Evolutionary conservation across 2,888 invertebrate genomes (phyloP).

Genomic region (Pandemis cinnamomeana): DNA sequence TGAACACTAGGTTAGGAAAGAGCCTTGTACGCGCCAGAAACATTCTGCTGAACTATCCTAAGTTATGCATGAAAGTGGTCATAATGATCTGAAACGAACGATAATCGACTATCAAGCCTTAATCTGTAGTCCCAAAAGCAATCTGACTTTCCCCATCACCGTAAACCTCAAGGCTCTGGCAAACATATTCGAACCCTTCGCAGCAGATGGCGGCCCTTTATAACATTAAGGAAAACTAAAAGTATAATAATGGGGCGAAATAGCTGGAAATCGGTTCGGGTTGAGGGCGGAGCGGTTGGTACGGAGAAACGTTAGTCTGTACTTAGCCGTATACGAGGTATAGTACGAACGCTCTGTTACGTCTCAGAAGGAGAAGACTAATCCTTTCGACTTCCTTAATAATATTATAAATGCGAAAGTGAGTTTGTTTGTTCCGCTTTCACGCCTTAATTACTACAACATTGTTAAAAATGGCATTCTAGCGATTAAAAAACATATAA

Average conservation of each 20-base stretch:
- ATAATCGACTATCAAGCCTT: slow-evolving; percentile 1
- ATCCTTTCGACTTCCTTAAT: background rate
- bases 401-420: too few relatives aligned
- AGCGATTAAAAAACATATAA: too few relatives aligned
- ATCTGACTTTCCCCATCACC: slow-evolving; percentile 19
- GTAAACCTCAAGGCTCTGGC: slow-evolving; percentile 9
- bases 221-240: slow-evolving; percentile 40
- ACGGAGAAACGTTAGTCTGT: background rate
- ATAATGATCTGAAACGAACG: background rate
- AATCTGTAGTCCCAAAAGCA: slow-evolving; percentile 6
- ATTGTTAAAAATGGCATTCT: too few relatives aligned
- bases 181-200: slow-evolving; percentile 26
- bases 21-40: too few relatives aligned
- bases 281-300: slow-evolving; percentile 21
- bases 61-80: too few relatives aligned
- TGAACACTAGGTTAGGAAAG: too few relatives aligned
- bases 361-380: background rate
- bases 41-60: too few relatives aligned
- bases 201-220: slow-evolving; percentile 28
- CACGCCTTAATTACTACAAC: too few relatives aligned
- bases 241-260: slow-evolving; percentile 37
- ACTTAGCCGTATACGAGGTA: background rate
- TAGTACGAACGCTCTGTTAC: background rate
- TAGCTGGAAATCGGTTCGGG: slow-evolving; percentile 36
- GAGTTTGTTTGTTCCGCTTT: too few relatives aligned